Conservation (phyloP, 2,113 vertebrate species). For the Podocnemis expansa region DNA sequence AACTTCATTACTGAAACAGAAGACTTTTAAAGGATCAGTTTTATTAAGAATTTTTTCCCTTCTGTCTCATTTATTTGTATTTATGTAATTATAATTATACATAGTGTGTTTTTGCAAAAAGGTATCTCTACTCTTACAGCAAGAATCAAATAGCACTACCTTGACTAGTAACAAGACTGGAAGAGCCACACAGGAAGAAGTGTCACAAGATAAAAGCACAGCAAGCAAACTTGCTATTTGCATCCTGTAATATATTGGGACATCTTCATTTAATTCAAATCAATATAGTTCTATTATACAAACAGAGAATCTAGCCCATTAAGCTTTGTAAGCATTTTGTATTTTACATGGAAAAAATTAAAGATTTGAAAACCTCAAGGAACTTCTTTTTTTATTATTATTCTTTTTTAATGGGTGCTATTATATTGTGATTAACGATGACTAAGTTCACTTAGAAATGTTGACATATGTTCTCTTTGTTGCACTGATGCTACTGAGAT, state of each 20-base stretch:
- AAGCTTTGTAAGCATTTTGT: neutral
- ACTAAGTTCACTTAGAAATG: neutral
- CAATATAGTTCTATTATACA: neutral
- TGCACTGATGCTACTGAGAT: neutral
- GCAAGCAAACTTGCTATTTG: neutral
- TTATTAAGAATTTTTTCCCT: neutral
- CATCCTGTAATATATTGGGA: neutral
- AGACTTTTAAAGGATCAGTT: neutral
- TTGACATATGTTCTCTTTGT: neutral
- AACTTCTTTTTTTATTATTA: too few species aligned
- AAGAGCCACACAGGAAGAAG: rapidly evolving
- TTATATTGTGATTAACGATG: neutral
- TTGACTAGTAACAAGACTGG: rapidly evolving
- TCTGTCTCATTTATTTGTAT: neutral
- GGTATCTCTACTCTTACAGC: neutral
- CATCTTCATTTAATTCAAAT: neutral
- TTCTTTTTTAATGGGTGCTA: neutral
- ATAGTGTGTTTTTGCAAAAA: neutral
- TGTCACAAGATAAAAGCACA: neutral
- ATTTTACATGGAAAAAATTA: neutral
- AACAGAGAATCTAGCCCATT: neutral
- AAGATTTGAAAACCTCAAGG: neutral
- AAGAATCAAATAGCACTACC: neutral
- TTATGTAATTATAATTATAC: neutral
- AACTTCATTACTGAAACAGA: neutral